phyloP scores from a whole-genome alignment of 2,888 invertebrate species.

The Xestia rhomboidea region DNA sequence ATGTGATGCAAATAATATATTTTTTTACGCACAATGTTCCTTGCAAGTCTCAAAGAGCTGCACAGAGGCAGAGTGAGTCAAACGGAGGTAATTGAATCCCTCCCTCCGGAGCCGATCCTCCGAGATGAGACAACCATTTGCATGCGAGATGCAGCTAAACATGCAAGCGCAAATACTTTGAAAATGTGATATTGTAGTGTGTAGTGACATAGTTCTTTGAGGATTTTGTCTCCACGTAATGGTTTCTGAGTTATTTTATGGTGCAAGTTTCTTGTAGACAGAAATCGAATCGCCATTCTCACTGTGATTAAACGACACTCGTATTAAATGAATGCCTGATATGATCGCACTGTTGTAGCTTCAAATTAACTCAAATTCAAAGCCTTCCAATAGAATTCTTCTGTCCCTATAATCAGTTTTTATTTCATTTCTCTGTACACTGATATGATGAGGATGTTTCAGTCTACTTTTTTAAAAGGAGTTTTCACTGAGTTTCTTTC shows the following conservation, averaged over 20 bases:
- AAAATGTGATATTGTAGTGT: constrained; percentile 44
- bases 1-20: constrained; percentile 20
- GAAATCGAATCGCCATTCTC: neutral
- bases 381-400: neutral
- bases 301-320: neutral
- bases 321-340: neutral
- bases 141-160: constrained; percentile 71
- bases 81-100: constrained; percentile 77
- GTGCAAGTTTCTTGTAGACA: neutral
- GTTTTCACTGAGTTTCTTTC: neutral
- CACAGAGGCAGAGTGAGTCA: constrained; percentile 59
- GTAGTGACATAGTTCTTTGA: constrained; percentile 26
- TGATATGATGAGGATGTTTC: neutral
- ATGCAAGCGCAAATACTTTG: constrained; percentile 59
- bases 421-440: neutral
- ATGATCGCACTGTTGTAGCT: neutral
- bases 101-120: constrained; percentile 68
- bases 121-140: constrained; percentile 72
- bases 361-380: neutral
- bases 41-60: constrained; percentile 40
- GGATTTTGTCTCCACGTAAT: constrained; percentile 8
- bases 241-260: constrained; percentile 13
- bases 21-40: constrained; percentile 55
- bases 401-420: neutral
- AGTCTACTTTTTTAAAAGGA: neutral